Evolutionary conservation across 2,888 invertebrate species (phyloP).

Genomic region (Amphiduros pacificus): DNA sequence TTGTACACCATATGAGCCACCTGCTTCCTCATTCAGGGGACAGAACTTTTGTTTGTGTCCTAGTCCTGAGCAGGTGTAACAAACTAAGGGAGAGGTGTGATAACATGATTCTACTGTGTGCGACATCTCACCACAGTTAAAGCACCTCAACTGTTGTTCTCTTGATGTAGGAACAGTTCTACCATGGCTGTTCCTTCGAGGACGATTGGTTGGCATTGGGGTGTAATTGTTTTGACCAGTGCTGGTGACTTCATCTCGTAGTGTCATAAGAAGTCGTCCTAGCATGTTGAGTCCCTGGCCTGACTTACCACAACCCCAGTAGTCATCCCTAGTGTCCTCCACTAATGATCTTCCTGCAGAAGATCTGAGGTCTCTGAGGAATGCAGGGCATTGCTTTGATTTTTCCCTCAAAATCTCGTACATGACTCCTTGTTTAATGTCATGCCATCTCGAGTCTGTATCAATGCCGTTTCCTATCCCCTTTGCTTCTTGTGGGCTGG

Average conservation of each 20-base stretch:
- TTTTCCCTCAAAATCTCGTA: background rate
- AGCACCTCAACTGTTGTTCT: background rate
- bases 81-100: background rate
- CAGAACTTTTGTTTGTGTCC: constrained; percentile 1
- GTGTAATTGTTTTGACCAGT: background rate
- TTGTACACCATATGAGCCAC: too few species aligned
- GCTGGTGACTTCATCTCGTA: background rate
- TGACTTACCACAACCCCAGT: background rate
- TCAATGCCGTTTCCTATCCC: background rate
- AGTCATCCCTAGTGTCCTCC: background rate
- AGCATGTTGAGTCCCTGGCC: background rate
- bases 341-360: background rate
- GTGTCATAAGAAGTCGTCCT: too few species aligned
- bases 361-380: background rate
- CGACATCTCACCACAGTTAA: background rate
- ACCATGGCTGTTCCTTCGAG: background rate
- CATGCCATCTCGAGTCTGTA: background rate
- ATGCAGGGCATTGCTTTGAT: background rate
- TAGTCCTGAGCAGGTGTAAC: background rate
- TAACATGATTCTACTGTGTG: background rate
- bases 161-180: background rate
- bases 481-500: background rate
- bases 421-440: background rate
- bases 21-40: background rate
- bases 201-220: background rate